Conservation (phyloP, 2,888 invertebrate species). For the Drosophila setosimentum region DNA sequence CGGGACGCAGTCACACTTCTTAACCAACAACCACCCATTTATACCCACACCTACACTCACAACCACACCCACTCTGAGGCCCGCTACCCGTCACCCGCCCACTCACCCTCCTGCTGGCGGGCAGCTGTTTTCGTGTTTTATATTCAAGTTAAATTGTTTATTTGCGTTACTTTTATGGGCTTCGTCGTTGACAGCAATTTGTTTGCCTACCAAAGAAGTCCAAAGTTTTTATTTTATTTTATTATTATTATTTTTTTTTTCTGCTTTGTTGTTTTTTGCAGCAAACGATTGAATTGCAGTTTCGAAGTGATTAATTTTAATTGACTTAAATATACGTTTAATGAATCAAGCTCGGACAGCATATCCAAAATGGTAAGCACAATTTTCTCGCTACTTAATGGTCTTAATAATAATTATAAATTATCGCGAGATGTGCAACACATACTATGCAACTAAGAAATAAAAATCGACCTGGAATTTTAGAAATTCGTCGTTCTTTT, state of each 20-base stretch:
- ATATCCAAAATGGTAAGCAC: background rate
- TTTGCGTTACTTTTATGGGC: constrained; percentile 73
- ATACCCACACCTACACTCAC: background rate
- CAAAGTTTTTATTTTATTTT: background rate
- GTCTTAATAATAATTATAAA: background rate
- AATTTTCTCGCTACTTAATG: background rate
- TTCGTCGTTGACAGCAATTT: constrained; percentile 72
- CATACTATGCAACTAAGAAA: background rate
- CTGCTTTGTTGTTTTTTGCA: constrained; percentile 1
- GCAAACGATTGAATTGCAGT: constrained; percentile 13
- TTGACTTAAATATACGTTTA: background rate
- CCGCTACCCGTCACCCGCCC: background rate
- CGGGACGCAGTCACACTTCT: constrained; percentile 19
- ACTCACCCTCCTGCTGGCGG: constrained; percentile 9
- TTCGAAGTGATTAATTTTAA: background rate
- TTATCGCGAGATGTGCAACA: background rate
- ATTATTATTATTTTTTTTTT: background rate
- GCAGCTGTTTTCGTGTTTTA: constrained; percentile 64
- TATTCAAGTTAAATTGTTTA: constrained; percentile 74
- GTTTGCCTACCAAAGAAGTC: constrained; percentile 40
- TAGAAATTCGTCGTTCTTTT: no score
- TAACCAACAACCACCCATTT: background rate
- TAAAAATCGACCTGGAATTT: background rate
- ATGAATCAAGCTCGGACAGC: background rate
- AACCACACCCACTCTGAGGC: background rate